phyloP scores from a whole-genome alignment of 2,113 vertebrate species.

The Bos taurus region ARS-UCD2.0 NC_037357.1:98863501-98864000 shows the following conservation, averaged over 20 bases:
- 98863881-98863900: background rate
- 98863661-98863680: background rate
- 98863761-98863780: background rate
- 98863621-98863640: background rate
- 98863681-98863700: background rate
- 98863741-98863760: background rate
- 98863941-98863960: background rate
- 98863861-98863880: background rate
- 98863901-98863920: background rate
- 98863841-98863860: background rate
- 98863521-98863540: background rate
- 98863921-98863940: background rate
- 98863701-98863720: slow-evolving; percentile 18
- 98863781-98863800: background rate
- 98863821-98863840: background rate
- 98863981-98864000: background rate
- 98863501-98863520: background rate
- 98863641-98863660: background rate
- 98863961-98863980: background rate
- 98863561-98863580: background rate
- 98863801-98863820: slow-evolving; percentile 7
- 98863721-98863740: background rate
- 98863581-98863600: background rate
- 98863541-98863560: background rate
- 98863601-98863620: background rate